Evolutionary conservation across 2,888 invertebrate species (phyloP), one percentile per base, ranked within the genome.

Genomic region (Tenthredo mesomela): DNA sequence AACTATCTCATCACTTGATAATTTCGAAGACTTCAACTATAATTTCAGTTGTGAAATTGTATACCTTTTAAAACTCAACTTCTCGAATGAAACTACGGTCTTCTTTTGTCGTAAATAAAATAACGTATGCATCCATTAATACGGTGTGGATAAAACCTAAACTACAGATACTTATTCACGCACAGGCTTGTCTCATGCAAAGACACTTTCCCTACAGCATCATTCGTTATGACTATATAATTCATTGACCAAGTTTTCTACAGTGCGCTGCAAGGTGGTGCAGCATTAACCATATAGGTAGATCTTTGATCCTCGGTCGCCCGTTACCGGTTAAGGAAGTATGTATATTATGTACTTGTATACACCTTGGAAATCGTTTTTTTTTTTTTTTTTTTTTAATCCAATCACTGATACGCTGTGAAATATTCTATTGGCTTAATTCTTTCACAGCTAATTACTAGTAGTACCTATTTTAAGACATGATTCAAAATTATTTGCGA

Each of bases 181-280:
- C 73, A 73, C 3, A 25, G 43, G 18, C 9, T 15, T 54, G 25
- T 54, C 29, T 40, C 29, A 5, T 29, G 50, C 77, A 6, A 33
- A 77, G 29, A 77, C 54, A 54, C 77, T 77, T 77, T 77, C 77
- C 77, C 77, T 54, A 6, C 40, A 77, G 43, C 47, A 77, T 50
- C 77, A 15, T 50, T 50, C 54, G 77, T 29, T 25, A 77, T 18
- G 9, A 43, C 43, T 43, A 73, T 43, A 73, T 40, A 47, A 47
- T 47, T 43, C 43, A 6, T 4, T 6, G 2, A 71, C n/a, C 7
- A 71, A 40, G 18, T 37, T 37, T 37, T 37, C 37, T 37, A 37
- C 37, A 37, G 37, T 37, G 37, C 37, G 37, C 10, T 70, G 6
- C 37, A 70, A 70, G 70, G 37, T n/a, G 70, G n/a, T 70, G 70